Evolutionary conservation across 2,797 vertebrate species (phyloP).

Genomic region (Bucorvus abyssinicus): DNA sequence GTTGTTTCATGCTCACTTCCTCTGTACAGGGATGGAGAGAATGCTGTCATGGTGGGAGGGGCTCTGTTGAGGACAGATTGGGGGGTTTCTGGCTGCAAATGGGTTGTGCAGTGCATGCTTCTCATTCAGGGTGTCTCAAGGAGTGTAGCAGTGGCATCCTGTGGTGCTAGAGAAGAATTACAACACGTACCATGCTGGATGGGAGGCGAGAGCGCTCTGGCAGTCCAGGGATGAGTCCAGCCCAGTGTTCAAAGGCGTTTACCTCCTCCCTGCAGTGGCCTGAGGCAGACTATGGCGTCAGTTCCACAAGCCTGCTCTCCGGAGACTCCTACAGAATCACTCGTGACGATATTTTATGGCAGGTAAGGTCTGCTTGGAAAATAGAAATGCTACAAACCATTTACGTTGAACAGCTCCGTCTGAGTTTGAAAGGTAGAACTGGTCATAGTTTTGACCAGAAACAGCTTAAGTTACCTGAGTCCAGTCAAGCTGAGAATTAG

Average conservation of each 20-base stretch:
- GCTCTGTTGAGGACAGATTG: neutral
- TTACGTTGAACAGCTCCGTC: neutral
- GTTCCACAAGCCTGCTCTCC: no score
- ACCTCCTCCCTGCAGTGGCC: no score
- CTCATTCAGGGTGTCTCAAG: neutral
- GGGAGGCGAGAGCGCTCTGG: neutral
- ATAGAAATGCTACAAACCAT: fast-evolving
- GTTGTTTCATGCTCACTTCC: neutral
- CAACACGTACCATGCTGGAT: fast-evolving
- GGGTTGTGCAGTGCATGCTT: neutral
- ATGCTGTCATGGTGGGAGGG: neutral
- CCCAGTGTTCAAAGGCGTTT: neutral
- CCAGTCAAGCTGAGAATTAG: neutral
- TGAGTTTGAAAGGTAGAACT: neutral
- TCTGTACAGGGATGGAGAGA: neutral
- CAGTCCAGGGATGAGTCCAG: fast-evolving
- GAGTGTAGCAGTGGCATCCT: conserved; percentile 30
- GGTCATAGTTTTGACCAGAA: neutral
- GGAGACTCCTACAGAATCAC: neutral
- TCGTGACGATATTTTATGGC: fast-evolving
- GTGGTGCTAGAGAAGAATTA: neutral
- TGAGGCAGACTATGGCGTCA: no score
- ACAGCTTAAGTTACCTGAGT: neutral
- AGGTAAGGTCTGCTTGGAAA: neutral
- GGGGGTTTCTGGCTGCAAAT: neutral